phyloP scores from a whole-genome alignment of 37 sponge, comb jelly and placozoan species.

The Beroe ovata region DNA sequence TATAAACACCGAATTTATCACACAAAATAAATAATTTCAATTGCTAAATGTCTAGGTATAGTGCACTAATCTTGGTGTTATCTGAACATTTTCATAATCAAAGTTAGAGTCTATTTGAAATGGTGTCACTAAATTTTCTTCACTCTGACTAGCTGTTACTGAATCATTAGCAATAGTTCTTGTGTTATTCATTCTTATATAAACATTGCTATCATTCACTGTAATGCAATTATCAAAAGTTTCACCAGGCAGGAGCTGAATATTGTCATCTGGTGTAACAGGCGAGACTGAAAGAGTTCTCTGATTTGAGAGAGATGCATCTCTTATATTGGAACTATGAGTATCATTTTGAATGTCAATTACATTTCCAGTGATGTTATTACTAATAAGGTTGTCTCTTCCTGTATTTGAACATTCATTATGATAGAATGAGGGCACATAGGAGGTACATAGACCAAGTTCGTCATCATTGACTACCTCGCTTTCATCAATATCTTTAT shows the following conservation, averaged over 20 bases:
- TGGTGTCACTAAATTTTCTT: not conserved
- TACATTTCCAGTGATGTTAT: not conserved
- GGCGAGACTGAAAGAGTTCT: not conserved
- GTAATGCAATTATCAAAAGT: not conserved
- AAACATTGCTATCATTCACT: not conserved
- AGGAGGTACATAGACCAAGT: not conserved
- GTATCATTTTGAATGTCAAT: not conserved
- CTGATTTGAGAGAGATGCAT: not conserved
- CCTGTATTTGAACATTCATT: not conserved
- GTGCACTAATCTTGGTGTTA: constrained; percentile 3
- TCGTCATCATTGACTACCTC: not conserved
- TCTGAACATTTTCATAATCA: constrained; percentile 34
- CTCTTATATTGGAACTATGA: not conserved
- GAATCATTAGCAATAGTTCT: not conserved
- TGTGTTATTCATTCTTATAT: not conserved
- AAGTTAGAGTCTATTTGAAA: constrained; percentile 40
- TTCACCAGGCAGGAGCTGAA: constrained; percentile 6
- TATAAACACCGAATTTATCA: no score
- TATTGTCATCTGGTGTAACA: not conserved
- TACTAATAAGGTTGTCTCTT: not conserved
- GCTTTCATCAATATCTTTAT: constrained; percentile 64
- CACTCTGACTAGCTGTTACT: no score
- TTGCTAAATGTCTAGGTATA: no score
- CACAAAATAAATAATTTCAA: no score
- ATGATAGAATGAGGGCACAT: constrained; percentile 37